Conservation (phyloP, 2,113 vertebrate species). For the Catagonus wagneri region DNA sequence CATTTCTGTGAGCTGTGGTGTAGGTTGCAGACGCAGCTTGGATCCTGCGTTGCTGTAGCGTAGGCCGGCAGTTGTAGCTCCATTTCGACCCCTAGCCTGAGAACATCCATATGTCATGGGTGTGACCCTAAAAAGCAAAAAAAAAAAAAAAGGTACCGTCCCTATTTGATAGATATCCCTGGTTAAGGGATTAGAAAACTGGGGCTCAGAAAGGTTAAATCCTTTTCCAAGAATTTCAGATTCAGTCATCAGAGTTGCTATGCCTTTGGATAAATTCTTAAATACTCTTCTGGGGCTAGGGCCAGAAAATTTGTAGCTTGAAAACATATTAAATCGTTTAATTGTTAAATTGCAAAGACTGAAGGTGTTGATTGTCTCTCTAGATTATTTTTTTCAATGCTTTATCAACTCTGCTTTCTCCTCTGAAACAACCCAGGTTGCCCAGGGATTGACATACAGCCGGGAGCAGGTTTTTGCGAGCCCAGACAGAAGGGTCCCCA, state of each 20-base stretch:
- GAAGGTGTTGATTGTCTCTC: slow-evolving; percentile 7
- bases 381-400: background rate
- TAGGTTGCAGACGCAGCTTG: too few relatives aligned
- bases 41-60: too few relatives aligned
- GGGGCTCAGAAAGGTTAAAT: background rate
- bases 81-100: too few relatives aligned
- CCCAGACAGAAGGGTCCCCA: background rate
- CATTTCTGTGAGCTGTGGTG: too few relatives aligned
- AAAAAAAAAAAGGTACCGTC: too few relatives aligned
- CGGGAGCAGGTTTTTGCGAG: background rate
- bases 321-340: slow-evolving; percentile 50
- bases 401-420: slow-evolving; percentile 26
- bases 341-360: slow-evolving; percentile 46
- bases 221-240: background rate
- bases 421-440: background rate
- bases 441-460: background rate
- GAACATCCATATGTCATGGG: too few relatives aligned
- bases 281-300: background rate
- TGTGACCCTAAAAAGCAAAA: too few relatives aligned
- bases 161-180: background rate
- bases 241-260: background rate
- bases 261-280: slow-evolving; percentile 22
- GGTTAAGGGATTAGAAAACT: background rate
- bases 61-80: too few relatives aligned
- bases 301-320: slow-evolving; percentile 19